Evolutionary conservation across 2,888 invertebrate species (phyloP), one percentile per base, ranked within the genome.

Genomic region (Thecophora atra): DNA sequence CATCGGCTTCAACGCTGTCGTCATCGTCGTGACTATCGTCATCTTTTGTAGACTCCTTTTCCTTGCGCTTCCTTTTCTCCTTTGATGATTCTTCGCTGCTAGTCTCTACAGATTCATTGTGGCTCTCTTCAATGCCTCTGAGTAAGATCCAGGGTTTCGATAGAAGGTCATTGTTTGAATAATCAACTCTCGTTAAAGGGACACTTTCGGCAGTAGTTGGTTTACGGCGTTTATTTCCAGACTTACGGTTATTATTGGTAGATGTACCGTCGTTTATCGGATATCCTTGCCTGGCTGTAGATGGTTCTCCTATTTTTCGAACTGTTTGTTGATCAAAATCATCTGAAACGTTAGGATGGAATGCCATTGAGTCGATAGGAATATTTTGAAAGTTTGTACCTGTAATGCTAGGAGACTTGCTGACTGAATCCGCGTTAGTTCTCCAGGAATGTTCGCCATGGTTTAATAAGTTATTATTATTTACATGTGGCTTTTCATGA

Each of bases 31-130:
- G 58, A 52, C 71, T 65, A 21, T 8, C 52, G 2, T 72, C 69
- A 11, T 70, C 62, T 3, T 28, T 74, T 3, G 71, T 11, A 47
- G 4, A 8, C 11, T 15, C 24, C 37, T 52, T 21, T 65, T 71
- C 62, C 52, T 68, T 13, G 37, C 37, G 28, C 58, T 68, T 70
- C 37, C 76, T 60, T 44, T 77, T 74, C 19, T 64, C 72, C n/a
- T 72, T 77, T 13, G 74, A 66, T n/a, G 74, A 71, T 3, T 79
- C 75, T 24, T 77, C 65, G 1, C 54, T 72, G 51, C 11, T 56
- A 26, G 56, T 70, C 67, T 62, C 74, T 8, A 64, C 74, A n/a
- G 70, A 62, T 21, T 70, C 28, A 26, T 44, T 64, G 24, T 15
- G 79, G 0, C 72, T 73, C 21, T 54, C 24, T 54, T 11, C 13